phyloP scores from a whole-genome alignment of 1,140 invertebrate species.

The Pseudobourletiella spinata region DNA sequence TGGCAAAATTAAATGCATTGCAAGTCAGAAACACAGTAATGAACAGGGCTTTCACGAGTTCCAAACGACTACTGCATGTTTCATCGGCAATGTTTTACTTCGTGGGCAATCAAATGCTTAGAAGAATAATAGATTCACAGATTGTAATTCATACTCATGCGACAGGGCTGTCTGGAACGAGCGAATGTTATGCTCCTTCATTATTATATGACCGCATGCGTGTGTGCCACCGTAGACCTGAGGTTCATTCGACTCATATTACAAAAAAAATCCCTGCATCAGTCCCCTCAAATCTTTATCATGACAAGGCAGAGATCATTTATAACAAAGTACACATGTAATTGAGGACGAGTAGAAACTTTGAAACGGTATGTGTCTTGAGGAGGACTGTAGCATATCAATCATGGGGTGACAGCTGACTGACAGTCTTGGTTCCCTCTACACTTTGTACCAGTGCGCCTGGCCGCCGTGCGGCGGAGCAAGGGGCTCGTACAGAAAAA shows the following conservation, averaged over 20 bases:
- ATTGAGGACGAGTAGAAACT: neutral
- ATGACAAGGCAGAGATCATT: too few relatives aligned
- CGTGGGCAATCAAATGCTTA: neutral
- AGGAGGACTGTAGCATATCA: conserved; percentile 1
- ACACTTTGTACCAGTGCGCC: conserved; percentile 5
- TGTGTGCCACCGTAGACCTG: neutral
- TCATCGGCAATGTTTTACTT: neutral
- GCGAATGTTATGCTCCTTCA: neutral
- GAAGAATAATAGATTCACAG: neutral
- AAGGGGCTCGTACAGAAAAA: too few relatives aligned
- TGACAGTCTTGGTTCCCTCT: conserved; percentile 8
- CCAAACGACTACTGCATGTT: too few relatives aligned
- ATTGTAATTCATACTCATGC: neutral
- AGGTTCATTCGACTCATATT: too few relatives aligned
- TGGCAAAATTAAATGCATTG: too few relatives aligned
- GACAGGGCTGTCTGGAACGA: neutral
- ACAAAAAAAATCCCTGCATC: too few relatives aligned
- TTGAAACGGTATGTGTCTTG: neutral
- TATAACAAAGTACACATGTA: neutral
- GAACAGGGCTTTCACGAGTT: too few relatives aligned
- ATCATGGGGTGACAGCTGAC: conserved; percentile 14
- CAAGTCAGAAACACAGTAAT: too few relatives aligned
- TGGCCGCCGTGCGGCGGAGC: neutral
- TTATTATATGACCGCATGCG: neutral
- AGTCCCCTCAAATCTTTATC: too few relatives aligned